Conservation (phyloP, 2,113 vertebrate species). For the Saccopteryx leptura region DNA sequence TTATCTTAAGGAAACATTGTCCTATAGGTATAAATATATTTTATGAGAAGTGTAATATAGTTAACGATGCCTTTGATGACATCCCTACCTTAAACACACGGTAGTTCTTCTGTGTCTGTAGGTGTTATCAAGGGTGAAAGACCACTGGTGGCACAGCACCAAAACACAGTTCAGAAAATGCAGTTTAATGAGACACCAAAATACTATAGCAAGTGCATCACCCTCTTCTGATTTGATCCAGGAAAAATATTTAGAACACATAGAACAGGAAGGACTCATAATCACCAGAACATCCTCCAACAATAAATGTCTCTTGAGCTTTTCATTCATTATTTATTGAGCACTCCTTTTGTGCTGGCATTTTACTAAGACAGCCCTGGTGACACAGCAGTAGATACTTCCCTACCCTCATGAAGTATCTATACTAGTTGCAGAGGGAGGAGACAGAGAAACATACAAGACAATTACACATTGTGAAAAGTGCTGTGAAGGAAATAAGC, state of each 20-base stretch:
- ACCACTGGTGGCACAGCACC: not conserved
- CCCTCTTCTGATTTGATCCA: not conserved
- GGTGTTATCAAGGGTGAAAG: not conserved
- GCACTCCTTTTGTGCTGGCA: not conserved
- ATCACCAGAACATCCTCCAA: not conserved
- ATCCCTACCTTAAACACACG: not conserved
- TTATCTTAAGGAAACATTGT: not conserved
- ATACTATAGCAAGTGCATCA: not conserved
- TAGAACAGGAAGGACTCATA: not conserved
- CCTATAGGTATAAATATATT: not conserved
- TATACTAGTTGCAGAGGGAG: not conserved
- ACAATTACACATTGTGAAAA: not conserved
- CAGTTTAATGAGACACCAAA: not conserved
- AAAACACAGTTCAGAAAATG: not conserved
- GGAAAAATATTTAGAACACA: not conserved
- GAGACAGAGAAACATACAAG: not conserved
- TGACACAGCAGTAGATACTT: rapidly evolving
- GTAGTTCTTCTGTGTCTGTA: not conserved
- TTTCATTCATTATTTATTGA: not conserved
- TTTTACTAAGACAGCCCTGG: not conserved
- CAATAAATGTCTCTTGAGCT: not conserved
- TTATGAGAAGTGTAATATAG: not conserved
- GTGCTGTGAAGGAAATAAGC: not conserved
- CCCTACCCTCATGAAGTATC: not conserved
- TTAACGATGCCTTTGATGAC: not conserved